These are phyloP conservation scores for Alloscopus bannaensis DNA, from an alignment of 2,888 invertebrate species.

Conservation along the genomic window DNA sequence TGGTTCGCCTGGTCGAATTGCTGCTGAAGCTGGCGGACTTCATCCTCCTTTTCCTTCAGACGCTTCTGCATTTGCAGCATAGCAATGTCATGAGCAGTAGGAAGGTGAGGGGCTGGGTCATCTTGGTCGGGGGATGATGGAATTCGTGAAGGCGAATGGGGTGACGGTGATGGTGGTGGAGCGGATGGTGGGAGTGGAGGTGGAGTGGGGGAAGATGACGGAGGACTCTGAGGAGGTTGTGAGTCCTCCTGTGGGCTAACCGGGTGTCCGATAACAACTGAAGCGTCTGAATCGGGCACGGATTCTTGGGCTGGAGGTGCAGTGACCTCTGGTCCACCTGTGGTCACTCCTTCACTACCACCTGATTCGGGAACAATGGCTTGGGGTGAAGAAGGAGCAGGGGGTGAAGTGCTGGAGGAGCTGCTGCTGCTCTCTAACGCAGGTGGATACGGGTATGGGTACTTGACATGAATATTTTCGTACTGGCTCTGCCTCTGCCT, in stretches of 20 bases:
- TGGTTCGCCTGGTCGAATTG: slow-evolving; percentile 45
- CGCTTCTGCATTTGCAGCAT: slow-evolving; percentile 21
- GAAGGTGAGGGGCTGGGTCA: background rate
- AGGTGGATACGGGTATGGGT: slow-evolving; percentile 53
- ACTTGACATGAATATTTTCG: slow-evolving; percentile 40
- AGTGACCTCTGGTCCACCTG: background rate
- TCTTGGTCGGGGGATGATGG: background rate
- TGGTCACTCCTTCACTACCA: background rate
- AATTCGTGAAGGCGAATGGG: background rate
- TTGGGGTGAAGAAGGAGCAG: background rate
- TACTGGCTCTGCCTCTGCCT: slow-evolving; percentile 32
- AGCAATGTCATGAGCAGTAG: background rate
- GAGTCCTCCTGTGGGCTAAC: slow-evolving; percentile 3
- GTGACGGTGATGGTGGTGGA: background rate
- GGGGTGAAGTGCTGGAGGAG: background rate
- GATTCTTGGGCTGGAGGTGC: background rate
- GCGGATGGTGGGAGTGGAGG: background rate
- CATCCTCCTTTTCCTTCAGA: slow-evolving; percentile 34
- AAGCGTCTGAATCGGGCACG: background rate
- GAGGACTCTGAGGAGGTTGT: slow-evolving; percentile 9
- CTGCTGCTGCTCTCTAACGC: background rate
- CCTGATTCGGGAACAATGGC: slow-evolving; percentile 33
- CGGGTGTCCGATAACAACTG: background rate
- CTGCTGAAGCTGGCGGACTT: background rate
- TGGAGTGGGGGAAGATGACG: background rate